Base-by-base conservation (phyloP, 2,797 vertebrate species). In the Lepus oiostolus region DNA sequence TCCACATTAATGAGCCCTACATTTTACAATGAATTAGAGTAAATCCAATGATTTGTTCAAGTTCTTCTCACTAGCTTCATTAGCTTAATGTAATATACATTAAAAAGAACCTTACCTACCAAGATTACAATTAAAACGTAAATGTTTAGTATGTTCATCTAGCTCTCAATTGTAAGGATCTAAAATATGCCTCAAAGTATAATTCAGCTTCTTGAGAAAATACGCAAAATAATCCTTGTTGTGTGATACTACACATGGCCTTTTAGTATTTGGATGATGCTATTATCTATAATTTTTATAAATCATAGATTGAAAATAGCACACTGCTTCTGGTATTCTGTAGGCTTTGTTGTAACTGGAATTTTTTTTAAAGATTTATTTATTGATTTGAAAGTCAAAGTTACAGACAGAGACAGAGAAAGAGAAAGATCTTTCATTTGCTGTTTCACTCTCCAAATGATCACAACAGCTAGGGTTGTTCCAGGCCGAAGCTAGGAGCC, bases 71-170 rank as follows among this genome's bases (percentile, higher is more conserved):
- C 93, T 84, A 97, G 95, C 95, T 97, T 98, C 97, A 98, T 98
- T 98, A 98, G 93, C 93, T 97, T 97, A 95, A 98, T 96, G 92
- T 93, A 96, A 95, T 97, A 96, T 77, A 95, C 85, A 95, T 68
- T 80, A 63, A 95, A 94, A 97, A 95, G 79, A 96, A 96, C 12
- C 65, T 96, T 95, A 96, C 86, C 96, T 95, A 90, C 91, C 93
- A 97, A 95, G 94, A 97, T 86, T 95, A 95, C 88, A 97, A 97
- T 98, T 97, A 97, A 97, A 98, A 97, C 95, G 52, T 90, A 92
- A 97, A 95, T 93, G 95, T 93, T 97, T 22, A 95, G 75, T 54
- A 87, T 96, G 91, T 95, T 71, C 88, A 95, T 86, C 93, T 94
- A 70, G 96, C 30, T 75, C 65, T 92, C 97, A 92, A 68, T 24